Percentiles rank a stretch among this genome's conserved stretches.
Conservation (phyloP, 2,797 vertebrate genomes). For the Diglossa cyanea region DNA sequence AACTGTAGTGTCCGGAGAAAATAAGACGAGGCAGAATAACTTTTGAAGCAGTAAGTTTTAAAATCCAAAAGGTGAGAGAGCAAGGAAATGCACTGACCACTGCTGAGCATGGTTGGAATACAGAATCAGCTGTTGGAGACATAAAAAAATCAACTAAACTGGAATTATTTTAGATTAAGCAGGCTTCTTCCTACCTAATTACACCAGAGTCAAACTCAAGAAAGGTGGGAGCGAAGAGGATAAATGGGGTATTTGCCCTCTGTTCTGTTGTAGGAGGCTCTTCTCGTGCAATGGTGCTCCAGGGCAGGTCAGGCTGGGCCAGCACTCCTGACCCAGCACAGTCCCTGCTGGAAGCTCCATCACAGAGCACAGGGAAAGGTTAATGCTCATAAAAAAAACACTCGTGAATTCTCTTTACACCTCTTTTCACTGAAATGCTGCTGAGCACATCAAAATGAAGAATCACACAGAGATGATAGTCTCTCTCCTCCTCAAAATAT, state of each 20-base stretch:
- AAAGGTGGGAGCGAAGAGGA: neutral
- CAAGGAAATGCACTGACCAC: neutral
- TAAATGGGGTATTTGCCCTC: neutral
- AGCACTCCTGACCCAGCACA: neutral
- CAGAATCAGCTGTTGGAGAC: neutral
- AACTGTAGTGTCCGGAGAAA: neutral
- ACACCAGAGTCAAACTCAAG: neutral
- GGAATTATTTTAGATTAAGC: neutral
- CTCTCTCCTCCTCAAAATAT: neutral
- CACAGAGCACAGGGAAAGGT: neutral
- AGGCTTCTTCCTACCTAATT: neutral
- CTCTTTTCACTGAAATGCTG: neutral
- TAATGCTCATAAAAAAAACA: neutral
- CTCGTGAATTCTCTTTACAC: neutral
- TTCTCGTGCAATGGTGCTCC: rapidly evolving
- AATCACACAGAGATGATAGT: neutral
- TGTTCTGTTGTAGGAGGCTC: neutral
- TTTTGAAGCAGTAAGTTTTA: neutral
- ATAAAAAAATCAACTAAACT: neutral
- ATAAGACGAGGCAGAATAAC: neutral
- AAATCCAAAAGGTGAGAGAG: neutral
- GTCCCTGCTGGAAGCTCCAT: rapidly evolving
- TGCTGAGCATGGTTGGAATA: neutral
- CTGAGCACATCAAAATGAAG: neutral
- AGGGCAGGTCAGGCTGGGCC: neutral